Evolutionary conservation across 2,113 vertebrate genomes (phyloP), one percentile per base, ranked within the genome.

Genomic region (Hypanus sabinus): DNA sequence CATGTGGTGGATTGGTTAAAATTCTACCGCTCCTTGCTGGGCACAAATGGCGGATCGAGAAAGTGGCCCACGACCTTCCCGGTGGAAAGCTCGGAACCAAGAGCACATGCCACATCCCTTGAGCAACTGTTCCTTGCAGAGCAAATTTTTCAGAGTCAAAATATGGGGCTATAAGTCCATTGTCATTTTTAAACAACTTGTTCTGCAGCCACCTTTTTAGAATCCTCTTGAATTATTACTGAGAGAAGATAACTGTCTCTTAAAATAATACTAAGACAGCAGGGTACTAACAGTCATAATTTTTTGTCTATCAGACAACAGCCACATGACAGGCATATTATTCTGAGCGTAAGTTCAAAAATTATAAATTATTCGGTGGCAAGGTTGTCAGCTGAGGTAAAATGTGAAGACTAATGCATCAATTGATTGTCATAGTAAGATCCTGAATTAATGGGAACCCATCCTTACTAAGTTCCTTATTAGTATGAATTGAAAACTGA

Each of bases 401-500:
- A 12, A 2, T 2, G 5, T 24, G 57, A 65, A 16, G 30, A 33
- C 65, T 33, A 90, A 90, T 65, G 57, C n/a, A 62, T 14, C 12
- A 65, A 33, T 24, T 65, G 60, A 68, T 65, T 90, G 85, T 65
- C 85, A 65, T 90, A 30, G 30, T 68, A 65, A 90, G 60, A 90
- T 33, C 57, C 65, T n/a, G 60, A 90, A 60, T 90, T 90, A 90
- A 90, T 65, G 60, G 57, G 27, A 33, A 30, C 57, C 85, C 57
- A 65, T 65, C 14, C 33, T 73, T 46, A 73, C 70, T 11, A 3
- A 30, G 38, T 5, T 71, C 90, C 38, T 73, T 55, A 93, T 93
- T 93, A 93, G 73, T 93, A 55, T 70, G 91, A 70, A 92, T 70
- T 46, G 68, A 30, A 93, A 93, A 55, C 70, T 73, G 38, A 93